Evolutionary conservation across 92 coral and sea anemone genomes (phyloP).

Genomic region (Phenganax subtilis): DNA sequence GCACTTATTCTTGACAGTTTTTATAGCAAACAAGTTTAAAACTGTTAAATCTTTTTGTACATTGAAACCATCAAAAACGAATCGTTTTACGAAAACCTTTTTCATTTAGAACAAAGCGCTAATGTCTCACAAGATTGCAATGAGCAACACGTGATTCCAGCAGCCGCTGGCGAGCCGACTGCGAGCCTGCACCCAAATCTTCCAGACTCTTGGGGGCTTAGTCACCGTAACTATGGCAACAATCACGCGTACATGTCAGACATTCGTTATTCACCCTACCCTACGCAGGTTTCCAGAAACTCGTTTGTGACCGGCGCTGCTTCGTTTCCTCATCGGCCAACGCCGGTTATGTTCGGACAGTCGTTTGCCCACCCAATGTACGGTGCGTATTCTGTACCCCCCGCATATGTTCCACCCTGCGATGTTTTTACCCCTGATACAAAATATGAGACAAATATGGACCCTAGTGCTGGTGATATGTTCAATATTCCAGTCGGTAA

Average conservation of each 20-base stretch:
- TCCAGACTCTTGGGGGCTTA: constrained; percentile 11
- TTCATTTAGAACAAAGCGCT: not conserved
- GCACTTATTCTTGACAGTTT: too few species aligned
- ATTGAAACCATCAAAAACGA: not conserved
- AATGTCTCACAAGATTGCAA: constrained; percentile 1
- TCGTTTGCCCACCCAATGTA: constrained; percentile 40
- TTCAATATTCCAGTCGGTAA: constrained; percentile 29
- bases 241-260: constrained; percentile 39
- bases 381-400: constrained; percentile 38
- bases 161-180: constrained; percentile 29
- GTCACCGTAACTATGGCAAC: constrained; percentile 31
- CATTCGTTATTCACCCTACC: constrained; percentile 33
- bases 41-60: too few species aligned
- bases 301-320: constrained; percentile 28
- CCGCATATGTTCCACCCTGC: constrained; percentile 37
- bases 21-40: too few species aligned
- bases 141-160: constrained; percentile 9
- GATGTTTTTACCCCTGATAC: constrained; percentile 29
- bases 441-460: constrained; percentile 23
- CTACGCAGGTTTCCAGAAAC: constrained; percentile 25
- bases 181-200: not conserved
- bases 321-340: constrained; percentile 41
- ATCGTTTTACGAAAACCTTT: not conserved
- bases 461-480: constrained; percentile 21
- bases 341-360: constrained; percentile 37